Conservation (phyloP, 2,888 invertebrate genomes). For the Trypoxylon attenuatum region DNA sequence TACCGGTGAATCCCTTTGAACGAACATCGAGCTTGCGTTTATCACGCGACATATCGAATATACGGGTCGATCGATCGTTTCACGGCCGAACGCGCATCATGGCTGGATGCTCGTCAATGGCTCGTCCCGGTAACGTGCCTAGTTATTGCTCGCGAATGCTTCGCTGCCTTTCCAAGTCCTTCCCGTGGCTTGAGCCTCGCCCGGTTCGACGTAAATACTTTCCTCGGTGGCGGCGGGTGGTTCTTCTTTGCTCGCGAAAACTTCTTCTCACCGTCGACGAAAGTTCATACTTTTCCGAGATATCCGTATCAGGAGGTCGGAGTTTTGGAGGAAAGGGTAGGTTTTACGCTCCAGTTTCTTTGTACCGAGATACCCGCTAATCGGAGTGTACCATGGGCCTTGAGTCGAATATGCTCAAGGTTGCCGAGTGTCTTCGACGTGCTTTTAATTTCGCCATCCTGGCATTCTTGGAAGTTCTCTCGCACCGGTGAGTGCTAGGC, state of each 20-base stretch:
- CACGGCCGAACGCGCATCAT: slow-evolving; percentile 66
- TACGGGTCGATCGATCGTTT: slow-evolving; percentile 49
- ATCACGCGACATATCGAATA: slow-evolving; percentile 1
- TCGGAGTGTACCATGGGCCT: no score
- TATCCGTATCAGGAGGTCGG: no score
- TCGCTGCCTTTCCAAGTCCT: slow-evolving; percentile 31
- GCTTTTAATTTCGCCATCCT: background rate
- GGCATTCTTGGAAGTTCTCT: background rate
- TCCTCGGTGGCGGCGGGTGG: background rate
- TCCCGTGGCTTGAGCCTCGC: slow-evolving; percentile 19
- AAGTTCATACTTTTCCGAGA: background rate
- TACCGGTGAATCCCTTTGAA: slow-evolving; percentile 13
- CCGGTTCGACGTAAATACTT: slow-evolving; percentile 3
- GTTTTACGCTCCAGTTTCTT: no score
- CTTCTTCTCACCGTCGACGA: background rate
- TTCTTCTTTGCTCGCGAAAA: background rate
- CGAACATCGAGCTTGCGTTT: slow-evolving; percentile 40
- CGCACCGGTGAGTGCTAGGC: background rate
- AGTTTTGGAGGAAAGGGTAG: no score
- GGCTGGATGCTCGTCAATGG: slow-evolving; percentile 64
- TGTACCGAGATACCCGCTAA: no score
- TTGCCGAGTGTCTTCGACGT: no score
- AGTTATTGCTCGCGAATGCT: slow-evolving; percentile 43
- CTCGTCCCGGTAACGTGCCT: slow-evolving; percentile 32
- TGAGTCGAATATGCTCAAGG: no score